Evolutionary conservation across 2,797 vertebrate genomes (phyloP).

Genomic region (Ispidina lecontei): DNA sequence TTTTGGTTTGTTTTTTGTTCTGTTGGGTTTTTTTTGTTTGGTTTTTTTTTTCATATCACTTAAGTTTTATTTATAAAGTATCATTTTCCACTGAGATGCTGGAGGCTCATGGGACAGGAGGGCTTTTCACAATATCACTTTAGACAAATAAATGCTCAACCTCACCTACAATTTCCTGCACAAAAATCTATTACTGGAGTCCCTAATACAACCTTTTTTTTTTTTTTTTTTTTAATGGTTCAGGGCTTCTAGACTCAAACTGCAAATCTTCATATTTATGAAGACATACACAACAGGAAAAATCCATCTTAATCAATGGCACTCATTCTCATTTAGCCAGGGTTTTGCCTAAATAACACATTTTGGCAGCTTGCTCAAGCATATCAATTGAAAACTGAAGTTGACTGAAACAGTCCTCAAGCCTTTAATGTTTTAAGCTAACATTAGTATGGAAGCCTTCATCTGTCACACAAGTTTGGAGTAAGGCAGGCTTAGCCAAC

Average conservation of each 20-base stretch:
- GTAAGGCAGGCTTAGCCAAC: not conserved
- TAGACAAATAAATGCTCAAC: not conserved
- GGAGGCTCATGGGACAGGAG: not conserved
- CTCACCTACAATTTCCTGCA: not conserved
- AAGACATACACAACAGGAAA: not conserved
- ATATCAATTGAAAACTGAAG: slow-evolving; percentile 39
- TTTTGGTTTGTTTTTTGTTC: not conserved
- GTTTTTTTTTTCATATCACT: not conserved
- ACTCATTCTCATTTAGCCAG: not conserved
- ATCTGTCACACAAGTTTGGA: slow-evolving; percentile 33
- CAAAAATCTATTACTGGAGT: not conserved
- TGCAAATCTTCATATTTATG: not conserved
- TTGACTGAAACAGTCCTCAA: slow-evolving; percentile 32
- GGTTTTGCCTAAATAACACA: slow-evolving; percentile 45
- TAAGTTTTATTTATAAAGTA: not conserved
- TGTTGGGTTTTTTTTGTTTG: no score
- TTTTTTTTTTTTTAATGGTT: not conserved
- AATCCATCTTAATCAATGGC: not conserved
- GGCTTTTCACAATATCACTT: not conserved
- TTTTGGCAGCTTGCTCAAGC: slow-evolving; percentile 35
- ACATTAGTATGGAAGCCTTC: slow-evolving; percentile 40
- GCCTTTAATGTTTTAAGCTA: slow-evolving; percentile 43
- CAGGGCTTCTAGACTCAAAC: not conserved
- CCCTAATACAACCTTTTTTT: not conserved
- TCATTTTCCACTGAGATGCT: not conserved